Evolutionary conservation across 2,888 invertebrate species (phyloP).

Genomic region (Callimorpha dominula): DNA sequence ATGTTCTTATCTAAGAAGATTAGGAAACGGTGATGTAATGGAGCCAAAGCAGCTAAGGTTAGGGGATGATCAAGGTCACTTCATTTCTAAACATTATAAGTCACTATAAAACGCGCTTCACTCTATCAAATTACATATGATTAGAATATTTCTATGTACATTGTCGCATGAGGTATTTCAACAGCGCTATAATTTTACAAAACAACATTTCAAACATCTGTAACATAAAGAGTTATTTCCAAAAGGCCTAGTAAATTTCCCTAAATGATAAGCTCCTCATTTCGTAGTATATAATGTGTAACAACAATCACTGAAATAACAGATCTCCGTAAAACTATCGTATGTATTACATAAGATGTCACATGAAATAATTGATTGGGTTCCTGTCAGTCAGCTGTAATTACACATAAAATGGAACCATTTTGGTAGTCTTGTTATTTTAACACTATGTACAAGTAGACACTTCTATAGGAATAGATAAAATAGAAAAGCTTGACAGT

Average conservation of each 20-base stretch:
- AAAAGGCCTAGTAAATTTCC: constrained; percentile 73
- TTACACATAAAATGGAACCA: constrained; percentile 39
- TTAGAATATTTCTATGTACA: constrained; percentile 69
- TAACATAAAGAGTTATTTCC: constrained; percentile 61
- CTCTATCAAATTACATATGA: constrained; percentile 67
- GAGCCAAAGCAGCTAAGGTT: constrained; percentile 81
- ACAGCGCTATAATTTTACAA: constrained; percentile 72
- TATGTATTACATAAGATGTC: constrained; percentile 26
- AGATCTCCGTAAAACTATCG: constrained; percentile 36
- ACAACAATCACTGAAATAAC: constrained; percentile 44
- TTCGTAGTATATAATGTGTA: constrained; percentile 50
- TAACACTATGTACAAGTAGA: constrained; percentile 50
- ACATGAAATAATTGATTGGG: constrained; percentile 36
- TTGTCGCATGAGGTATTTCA: constrained; percentile 75
- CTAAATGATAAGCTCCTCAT: constrained; percentile 83
- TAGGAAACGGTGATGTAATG: constrained; percentile 68
- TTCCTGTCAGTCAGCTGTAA: constrained; percentile 45
- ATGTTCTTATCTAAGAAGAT: constrained; percentile 56
- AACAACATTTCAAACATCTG: constrained; percentile 65
- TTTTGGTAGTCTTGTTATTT: constrained; percentile 37
- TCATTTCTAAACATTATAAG: constrained; percentile 82
- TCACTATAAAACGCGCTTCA: constrained; percentile 74
- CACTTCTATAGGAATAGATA: constrained; percentile 52
- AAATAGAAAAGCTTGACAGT: constrained; percentile 74
- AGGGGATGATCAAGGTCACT: constrained; percentile 85